Conservation (phyloP, 1,140 invertebrate species). For the Drosophila watanabei region DNA sequence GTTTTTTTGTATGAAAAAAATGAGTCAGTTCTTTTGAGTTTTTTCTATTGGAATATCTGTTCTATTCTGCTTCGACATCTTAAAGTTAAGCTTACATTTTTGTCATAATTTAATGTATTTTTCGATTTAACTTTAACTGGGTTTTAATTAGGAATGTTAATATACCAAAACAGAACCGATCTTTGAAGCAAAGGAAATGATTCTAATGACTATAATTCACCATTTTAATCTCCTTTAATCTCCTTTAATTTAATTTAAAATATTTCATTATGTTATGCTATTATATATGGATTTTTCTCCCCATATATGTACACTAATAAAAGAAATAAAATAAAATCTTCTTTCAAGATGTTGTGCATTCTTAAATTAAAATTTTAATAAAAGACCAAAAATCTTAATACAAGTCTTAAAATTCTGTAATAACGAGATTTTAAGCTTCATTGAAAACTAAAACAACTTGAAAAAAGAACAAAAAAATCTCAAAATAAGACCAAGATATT, state of each 20-base stretch:
- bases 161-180: not conserved
- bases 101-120: not conserved
- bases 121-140: not conserved
- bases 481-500: too few relatives aligned
- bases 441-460: too few relatives aligned
- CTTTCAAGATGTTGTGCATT: too few relatives aligned
- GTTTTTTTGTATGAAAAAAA: not conserved
- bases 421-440: too few relatives aligned
- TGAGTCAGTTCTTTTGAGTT: not conserved
- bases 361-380: too few relatives aligned
- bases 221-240: not conserved
- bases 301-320: too few relatives aligned
- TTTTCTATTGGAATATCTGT: not conserved
- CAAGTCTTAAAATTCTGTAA: too few relatives aligned
- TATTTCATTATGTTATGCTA: fast-evolving
- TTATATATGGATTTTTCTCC: not conserved
- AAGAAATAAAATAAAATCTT: too few relatives aligned
- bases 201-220: not conserved
- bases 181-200: not conserved
- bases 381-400: too few relatives aligned
- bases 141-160: not conserved
- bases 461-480: too few relatives aligned
- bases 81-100: too few relatives aligned
- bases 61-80: not conserved
- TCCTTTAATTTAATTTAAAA: not conserved